Evolutionary conservation across 1,140 invertebrate species (phyloP), one percentile per base, ranked within the genome.

Genomic region (Brachionus koreanus): DNA sequence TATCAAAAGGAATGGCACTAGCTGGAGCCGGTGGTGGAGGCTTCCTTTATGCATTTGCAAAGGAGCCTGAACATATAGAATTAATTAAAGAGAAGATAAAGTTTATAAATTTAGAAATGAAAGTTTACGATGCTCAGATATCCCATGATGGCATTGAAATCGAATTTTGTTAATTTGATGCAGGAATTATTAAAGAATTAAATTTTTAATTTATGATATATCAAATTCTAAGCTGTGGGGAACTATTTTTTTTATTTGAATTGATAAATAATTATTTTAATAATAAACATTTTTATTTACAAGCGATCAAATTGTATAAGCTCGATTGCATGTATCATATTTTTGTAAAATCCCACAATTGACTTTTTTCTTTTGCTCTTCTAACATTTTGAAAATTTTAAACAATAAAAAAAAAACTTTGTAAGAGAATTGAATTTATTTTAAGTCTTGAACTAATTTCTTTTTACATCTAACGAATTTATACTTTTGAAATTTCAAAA

Each of bases 11-110:
- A 29, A 65, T 82, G 23, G 39, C 83, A 12, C 85, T 89, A 83
- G 87, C 87, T 9, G 89, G 89, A 9, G 89, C 89, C n/a, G 89
- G 89, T 10, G 89, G 89, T 5, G 89, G 89, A 3, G 89, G 89
- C 2, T 90, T 89, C 83, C 84, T 90, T 67, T 88, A 87, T 84
- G 85, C 87, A 0, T 84, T 90, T 4, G 86, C 86, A 6, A 88
- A 86, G 72, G 84, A 88, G 46, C 82, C 84, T 1, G 77, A 85
- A 57, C 69, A 65, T 7, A 83, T 77, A 57, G 83, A 72, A 6
- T 25, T 82, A 12, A 85, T 88, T 23, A 46, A 83, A 37, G 74
- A 84, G 1, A 63, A 85, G n/a, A 49, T 86, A 5, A 5, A 74
- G 23, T 29, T 23, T 10, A 4, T 46, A 23, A 43, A 74, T 25